These are phyloP conservation scores for Adelosebastes latens DNA, from an alignment of 2,797 vertebrate species.

Conservation along the genomic window DNA sequence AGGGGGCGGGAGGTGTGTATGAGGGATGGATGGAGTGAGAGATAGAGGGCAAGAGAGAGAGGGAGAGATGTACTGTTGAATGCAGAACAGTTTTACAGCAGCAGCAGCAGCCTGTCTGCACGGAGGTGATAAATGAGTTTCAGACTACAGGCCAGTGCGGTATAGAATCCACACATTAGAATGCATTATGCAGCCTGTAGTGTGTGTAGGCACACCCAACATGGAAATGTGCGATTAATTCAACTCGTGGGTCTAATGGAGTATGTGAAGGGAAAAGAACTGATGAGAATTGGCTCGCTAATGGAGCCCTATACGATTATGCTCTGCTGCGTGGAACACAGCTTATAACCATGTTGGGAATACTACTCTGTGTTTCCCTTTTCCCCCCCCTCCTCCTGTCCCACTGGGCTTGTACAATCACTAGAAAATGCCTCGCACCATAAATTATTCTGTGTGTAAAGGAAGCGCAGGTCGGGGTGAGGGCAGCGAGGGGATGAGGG, in stretches of 20 bases:
- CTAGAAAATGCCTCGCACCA: conserved; percentile 27
- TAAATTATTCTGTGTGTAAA: conserved; percentile 49
- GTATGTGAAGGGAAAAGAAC: conserved; percentile 5
- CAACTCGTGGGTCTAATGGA: conserved; percentile 29
- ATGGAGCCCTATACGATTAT: conserved; percentile 10
- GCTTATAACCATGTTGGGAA: conserved; percentile 25
- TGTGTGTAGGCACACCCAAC: conserved; percentile 13
- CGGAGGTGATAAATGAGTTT: conserved; percentile 50
- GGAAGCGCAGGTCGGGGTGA: conserved; percentile 49
- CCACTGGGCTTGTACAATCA: conserved; percentile 27
- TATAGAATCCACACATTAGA: conserved; percentile 23
- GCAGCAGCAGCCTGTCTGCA: conserved; percentile 26
- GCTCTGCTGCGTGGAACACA: not conserved
- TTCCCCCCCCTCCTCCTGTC: not conserved
- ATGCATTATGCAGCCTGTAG: conserved; percentile 38
- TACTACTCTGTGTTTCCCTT: not conserved
- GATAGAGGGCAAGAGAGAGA: conserved; percentile 13
- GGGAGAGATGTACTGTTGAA: conserved; percentile 40
- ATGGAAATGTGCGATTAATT: conserved; percentile 34
- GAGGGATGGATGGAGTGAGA: conserved; percentile 22
- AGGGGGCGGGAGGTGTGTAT: not conserved
- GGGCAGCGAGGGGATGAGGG: conserved; percentile 21
- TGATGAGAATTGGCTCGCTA: not conserved
- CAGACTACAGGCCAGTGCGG: conserved; percentile 19
- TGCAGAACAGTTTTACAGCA: conserved; percentile 28